Conservation (phyloP, 2,113 vertebrate species). For the Neodontobutis hainanensis region DNA sequence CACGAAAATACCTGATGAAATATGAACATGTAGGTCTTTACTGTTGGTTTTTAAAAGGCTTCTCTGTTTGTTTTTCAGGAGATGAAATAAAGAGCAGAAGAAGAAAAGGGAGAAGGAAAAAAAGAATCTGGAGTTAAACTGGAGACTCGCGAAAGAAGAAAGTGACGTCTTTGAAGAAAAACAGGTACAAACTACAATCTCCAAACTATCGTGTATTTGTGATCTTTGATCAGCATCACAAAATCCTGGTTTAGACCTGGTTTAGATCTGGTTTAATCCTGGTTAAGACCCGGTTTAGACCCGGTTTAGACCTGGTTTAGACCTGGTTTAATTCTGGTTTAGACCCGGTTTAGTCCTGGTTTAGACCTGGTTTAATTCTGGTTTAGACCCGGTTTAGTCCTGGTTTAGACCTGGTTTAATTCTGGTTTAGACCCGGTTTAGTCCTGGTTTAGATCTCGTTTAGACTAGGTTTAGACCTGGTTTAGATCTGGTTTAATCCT, state of each 20-base stretch:
- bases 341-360: not conserved
- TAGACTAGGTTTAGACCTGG: not conserved
- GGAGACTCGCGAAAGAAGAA: too few relatives aligned
- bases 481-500: not conserved
- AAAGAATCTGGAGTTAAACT: too few relatives aligned
- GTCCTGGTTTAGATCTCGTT: not conserved
- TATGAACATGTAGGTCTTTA: too few relatives aligned
- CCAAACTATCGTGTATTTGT: too few relatives aligned
- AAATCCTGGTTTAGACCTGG: not conserved
- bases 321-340: not conserved
- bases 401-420: not conserved
- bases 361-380: not conserved
- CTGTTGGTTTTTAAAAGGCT: too few relatives aligned
- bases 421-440: not conserved
- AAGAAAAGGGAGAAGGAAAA: too few relatives aligned
- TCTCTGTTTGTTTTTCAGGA: too few relatives aligned
- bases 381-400: not conserved
- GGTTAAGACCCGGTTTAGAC: not conserved
- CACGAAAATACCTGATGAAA: too few relatives aligned
- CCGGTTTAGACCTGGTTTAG: not conserved
- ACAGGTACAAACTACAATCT: too few relatives aligned
- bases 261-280: not conserved
- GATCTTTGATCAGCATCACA: too few relatives aligned
- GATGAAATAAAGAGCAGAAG: too few relatives aligned
- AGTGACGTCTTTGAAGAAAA: too few relatives aligned